Conservation (phyloP, 2,888 invertebrate species). For the Acronicta aceris region DNA sequence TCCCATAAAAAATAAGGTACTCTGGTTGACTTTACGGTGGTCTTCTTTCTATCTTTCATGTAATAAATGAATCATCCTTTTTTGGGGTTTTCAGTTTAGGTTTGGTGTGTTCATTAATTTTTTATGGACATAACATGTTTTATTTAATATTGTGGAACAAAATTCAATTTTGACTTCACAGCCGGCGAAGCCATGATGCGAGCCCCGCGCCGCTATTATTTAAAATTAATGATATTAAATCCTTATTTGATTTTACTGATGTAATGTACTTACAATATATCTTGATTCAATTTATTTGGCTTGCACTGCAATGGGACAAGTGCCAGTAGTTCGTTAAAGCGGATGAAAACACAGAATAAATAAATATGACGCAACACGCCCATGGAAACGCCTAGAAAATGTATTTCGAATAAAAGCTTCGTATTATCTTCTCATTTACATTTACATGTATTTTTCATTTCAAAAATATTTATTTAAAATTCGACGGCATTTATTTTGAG, state of each 20-base stretch:
- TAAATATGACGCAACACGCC: conserved; percentile 68
- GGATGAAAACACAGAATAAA: conserved; percentile 59
- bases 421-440: conserved; percentile 2
- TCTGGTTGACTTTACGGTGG: too few species aligned
- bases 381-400: conserved; percentile 66
- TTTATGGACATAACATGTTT: too few species aligned
- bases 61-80: too few species aligned
- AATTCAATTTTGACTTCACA: too few species aligned
- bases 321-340: conserved; percentile 74
- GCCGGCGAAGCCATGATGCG: too few species aligned
- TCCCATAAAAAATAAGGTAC: too few species aligned
- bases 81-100: too few species aligned
- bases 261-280: neutral
- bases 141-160: too few species aligned
- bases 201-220: too few species aligned
- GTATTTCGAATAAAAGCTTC: conserved; percentile 27
- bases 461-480: conserved; percentile 10
- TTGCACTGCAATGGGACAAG: conserved; percentile 63
- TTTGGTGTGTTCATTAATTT: too few species aligned
- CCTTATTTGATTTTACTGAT: neutral
- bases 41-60: too few species aligned
- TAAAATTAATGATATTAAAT: neutral
- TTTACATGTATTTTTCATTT: conserved; percentile 5
- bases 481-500: conserved; percentile 17
- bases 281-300: conserved; percentile 34